Percentiles rank a stretch among this genome's conserved stretches.
These are phyloP conservation scores for Hydrochoerus hydrochaeris DNA, from an alignment of 2,113 vertebrate genomes.

Conservation along the genomic window DNA sequence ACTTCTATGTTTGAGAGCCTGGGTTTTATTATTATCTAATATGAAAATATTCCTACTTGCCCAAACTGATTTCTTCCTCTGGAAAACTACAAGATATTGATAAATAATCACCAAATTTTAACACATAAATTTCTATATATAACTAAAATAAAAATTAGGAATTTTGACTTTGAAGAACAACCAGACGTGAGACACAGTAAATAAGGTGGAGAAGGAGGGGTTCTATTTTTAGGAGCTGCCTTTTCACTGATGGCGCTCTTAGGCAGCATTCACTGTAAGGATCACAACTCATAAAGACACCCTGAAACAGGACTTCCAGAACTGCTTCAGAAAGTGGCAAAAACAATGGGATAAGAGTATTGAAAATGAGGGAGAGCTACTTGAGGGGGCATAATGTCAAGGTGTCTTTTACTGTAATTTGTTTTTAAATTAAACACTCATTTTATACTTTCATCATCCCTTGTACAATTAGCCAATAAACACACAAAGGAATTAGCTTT, in stretches of 20 bases:
- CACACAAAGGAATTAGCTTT: neutral
- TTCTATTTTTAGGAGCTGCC: neutral
- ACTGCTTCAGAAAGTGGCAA: neutral
- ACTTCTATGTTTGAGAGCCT: slow-evolving; percentile 56
- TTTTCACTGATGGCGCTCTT: neutral
- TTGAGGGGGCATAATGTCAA: neutral
- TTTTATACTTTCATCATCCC: neutral
- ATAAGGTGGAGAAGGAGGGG: neutral
- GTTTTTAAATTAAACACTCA: neutral
- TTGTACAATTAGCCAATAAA: neutral
- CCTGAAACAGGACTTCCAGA: neutral
- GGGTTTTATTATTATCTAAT: slow-evolving; percentile 1
- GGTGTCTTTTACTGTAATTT: neutral
- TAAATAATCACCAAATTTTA: slow-evolving; percentile 38
- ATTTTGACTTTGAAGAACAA: neutral
- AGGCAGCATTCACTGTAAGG: neutral
- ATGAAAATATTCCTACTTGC: slow-evolving; percentile 49
- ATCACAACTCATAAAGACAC: neutral
- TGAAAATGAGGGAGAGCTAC: neutral
- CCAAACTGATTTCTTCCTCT: neutral
- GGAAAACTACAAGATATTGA: slow-evolving; percentile 24
- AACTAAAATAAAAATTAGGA: neutral
- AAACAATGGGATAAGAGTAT: neutral
- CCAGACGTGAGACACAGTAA: neutral
- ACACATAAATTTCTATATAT: neutral